A percentile compares a stretch with the other conserved stretches of the same genome.
Conservation (phyloP, 2,888 invertebrate species). For the Orthosia cruda region DNA sequence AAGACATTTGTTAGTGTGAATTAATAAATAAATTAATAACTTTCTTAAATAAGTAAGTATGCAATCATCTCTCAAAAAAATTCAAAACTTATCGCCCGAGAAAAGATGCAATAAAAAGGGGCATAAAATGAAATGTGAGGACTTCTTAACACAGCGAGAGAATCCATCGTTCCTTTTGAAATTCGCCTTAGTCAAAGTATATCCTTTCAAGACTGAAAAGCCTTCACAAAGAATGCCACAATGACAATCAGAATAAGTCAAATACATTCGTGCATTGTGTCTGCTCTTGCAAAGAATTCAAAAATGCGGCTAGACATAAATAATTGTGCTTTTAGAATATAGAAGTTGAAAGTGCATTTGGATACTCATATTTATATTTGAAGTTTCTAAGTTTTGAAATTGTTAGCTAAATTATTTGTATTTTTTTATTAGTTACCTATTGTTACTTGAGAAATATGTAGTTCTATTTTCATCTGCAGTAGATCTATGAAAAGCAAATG, state of each 20-base stretch:
- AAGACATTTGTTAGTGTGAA: too few species aligned
- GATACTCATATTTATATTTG: slow-evolving; percentile 9
- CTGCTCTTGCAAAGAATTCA: slow-evolving; percentile 16
- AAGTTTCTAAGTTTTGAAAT: slow-evolving; percentile 11
- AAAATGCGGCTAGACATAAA: slow-evolving; percentile 45
- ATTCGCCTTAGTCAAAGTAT: slow-evolving; percentile 22
- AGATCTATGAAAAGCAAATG: background rate
- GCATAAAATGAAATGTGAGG: slow-evolving; percentile 14
- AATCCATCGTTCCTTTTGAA: slow-evolving; percentile 55
- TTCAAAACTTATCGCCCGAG: background rate
- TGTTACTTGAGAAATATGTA: background rate
- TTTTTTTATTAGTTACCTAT: too few species aligned
- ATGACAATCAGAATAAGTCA: slow-evolving; percentile 25
- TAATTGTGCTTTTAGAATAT: slow-evolving; percentile 27
- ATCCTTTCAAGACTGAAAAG: slow-evolving; percentile 25
- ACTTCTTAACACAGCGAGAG: slow-evolving; percentile 13
- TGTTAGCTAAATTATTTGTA: background rate
- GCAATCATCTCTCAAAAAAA: background rate
- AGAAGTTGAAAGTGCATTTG: slow-evolving; percentile 21
- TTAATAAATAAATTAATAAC: background rate
- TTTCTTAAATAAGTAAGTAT: background rate
- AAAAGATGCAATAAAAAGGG: slow-evolving; percentile 10
- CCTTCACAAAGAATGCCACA: slow-evolving; percentile 26
- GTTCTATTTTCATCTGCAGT: background rate
- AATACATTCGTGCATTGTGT: slow-evolving; percentile 42